phyloP scores from a whole-genome alignment of 1,140 invertebrate species.

The Drosophila arawakana region DNA sequence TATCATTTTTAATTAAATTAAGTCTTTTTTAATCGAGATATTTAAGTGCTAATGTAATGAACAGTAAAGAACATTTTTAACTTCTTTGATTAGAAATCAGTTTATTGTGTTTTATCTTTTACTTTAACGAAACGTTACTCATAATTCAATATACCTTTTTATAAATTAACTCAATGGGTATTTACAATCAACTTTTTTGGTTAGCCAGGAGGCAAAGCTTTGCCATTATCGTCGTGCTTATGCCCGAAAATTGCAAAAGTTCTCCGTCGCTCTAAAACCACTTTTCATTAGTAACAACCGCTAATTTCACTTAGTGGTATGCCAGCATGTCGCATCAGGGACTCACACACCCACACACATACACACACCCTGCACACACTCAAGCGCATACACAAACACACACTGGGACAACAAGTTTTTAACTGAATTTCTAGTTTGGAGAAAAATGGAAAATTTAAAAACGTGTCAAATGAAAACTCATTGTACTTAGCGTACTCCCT shows the following conservation, averaged over 20 bases:
- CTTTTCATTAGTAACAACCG: conserved; percentile 81
- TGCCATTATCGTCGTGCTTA: conserved; percentile 47
- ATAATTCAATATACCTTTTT: background rate
- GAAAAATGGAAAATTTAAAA: conserved; percentile 16
- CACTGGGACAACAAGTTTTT: conserved; percentile 51
- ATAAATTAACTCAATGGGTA: background rate
- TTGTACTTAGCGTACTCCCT: background rate
- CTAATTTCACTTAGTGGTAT: conserved; percentile 79
- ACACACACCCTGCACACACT: background rate
- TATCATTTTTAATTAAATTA: no score
- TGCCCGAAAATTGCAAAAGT: conserved; percentile 65
- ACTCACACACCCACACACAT: conserved; percentile 10
- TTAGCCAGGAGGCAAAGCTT: conserved; percentile 3
- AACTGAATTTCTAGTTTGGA: conserved; percentile 46
- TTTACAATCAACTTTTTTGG: conserved; percentile 22
- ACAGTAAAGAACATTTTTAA: no score
- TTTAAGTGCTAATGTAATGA: no score
- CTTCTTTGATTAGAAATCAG: no score
- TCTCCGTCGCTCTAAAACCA: conserved; percentile 59
- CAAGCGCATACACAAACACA: conserved; percentile 11
- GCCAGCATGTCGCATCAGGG: conserved; percentile 68
- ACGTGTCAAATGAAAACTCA: background rate
- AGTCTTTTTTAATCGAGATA: no score
- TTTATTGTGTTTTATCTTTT: no score
- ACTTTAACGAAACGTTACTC: background rate